These are phyloP conservation scores for Euproctis similis DNA, from an alignment of 2,888 invertebrate genomes.

Conservation along the genomic window DNA sequence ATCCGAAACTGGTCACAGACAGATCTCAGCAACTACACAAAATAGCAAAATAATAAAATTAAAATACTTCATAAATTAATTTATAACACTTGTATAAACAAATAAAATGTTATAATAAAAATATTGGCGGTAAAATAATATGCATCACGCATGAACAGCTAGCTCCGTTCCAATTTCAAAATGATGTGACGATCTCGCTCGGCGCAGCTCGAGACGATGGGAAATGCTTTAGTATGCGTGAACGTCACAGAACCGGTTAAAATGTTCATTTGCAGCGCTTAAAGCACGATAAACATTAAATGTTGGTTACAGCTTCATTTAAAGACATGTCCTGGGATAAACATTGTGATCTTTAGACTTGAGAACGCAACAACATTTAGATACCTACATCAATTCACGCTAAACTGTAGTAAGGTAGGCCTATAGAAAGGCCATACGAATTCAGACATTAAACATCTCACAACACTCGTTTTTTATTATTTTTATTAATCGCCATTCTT, in stretches of 20 bases:
- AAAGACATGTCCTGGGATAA: too few species aligned
- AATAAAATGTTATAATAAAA: not conserved
- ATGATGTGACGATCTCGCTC: constrained; percentile 17
- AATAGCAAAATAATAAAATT: not conserved
- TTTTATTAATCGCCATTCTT: too few species aligned
- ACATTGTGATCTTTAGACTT: too few species aligned
- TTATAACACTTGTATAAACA: not conserved
- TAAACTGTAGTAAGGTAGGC: too few species aligned
- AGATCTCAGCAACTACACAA: not conserved
- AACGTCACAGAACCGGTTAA: constrained; percentile 34
- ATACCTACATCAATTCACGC: too few species aligned
- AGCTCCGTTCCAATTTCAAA: constrained; percentile 15
- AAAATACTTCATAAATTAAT: not conserved
- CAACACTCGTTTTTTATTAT: too few species aligned
- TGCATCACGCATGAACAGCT: not conserved
- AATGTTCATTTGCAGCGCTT: not conserved
- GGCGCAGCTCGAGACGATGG: constrained; percentile 1
- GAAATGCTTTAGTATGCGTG: constrained; percentile 17
- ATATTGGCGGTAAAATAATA: not conserved
- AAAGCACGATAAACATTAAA: not conserved
- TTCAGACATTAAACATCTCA: too few species aligned
- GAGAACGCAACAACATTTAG: too few species aligned
- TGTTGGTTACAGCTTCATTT: too few species aligned
- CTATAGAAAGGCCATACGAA: too few species aligned
- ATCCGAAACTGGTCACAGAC: too few species aligned